Conservation (phyloP, 2,797 vertebrate genomes). For the Syndactyla subalaris region DNA sequence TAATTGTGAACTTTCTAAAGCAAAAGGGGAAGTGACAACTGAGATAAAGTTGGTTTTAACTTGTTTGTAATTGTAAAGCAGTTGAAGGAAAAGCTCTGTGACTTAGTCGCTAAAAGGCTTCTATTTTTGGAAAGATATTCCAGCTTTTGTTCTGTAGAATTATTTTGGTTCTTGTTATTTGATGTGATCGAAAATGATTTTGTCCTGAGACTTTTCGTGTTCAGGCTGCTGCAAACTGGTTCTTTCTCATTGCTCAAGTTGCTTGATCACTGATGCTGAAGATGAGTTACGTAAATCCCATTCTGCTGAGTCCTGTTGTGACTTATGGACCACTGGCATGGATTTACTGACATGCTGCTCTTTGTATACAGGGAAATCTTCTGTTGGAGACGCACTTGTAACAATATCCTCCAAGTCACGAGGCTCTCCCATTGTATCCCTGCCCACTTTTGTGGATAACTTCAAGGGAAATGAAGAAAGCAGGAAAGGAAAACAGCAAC, state of each 20-base stretch:
- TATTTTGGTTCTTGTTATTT: background rate
- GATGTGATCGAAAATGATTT: constrained; percentile 27
- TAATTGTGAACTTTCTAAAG: background rate
- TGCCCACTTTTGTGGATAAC: background rate
- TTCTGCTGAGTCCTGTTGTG: background rate
- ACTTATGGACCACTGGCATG: background rate
- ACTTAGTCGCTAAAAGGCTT: background rate
- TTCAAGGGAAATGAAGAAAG: background rate
- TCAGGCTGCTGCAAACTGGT: constrained; percentile 12
- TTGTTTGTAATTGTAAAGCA: background rate
- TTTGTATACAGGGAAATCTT: background rate
- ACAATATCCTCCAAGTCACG: background rate
- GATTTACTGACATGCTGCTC: background rate
- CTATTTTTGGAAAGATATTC: constrained; percentile 2
- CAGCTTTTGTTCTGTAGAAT: background rate
- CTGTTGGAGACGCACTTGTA: background rate
- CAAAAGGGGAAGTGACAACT: background rate
- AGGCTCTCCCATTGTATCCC: background rate
- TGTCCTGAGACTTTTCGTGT: constrained; percentile 25
- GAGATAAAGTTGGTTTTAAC: background rate
- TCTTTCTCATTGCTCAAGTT: background rate
- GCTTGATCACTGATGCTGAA: constrained; percentile 24
- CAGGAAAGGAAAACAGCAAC: background rate
- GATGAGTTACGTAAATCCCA: background rate
- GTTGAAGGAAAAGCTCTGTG: background rate